Percentiles rank a stretch among this genome's conserved stretches.
These are phyloP conservation scores for Leptinotarsa rubiginosa DNA, from an alignment of 2,888 invertebrate species.

Conservation along the genomic window DNA sequence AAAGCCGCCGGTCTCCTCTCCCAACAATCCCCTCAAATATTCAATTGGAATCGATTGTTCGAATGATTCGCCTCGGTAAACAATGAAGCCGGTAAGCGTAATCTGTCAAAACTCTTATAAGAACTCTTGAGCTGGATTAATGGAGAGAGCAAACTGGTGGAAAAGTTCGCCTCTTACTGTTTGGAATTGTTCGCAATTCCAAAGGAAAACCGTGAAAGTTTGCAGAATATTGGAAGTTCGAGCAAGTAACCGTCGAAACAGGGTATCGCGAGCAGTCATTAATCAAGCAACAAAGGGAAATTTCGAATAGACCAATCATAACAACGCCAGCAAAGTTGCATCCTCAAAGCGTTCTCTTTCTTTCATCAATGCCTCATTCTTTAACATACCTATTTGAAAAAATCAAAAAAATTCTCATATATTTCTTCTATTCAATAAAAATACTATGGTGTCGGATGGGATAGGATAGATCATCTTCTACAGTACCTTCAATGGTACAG, in stretches of 20 bases:
- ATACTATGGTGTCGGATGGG: too few relatives aligned
- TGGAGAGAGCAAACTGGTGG: slow-evolving; percentile 15
- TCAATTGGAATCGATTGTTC: slow-evolving; percentile 1
- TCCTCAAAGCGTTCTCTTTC: too few relatives aligned
- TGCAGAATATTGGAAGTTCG: background rate
- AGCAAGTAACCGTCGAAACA: background rate
- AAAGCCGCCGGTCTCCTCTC: background rate
- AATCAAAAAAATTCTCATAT: too few relatives aligned
- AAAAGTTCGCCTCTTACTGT: slow-evolving; percentile 3
- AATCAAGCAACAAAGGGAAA: background rate
- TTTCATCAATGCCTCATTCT: too few relatives aligned
- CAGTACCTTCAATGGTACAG: too few relatives aligned
- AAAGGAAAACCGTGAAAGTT: slow-evolving; percentile 14
- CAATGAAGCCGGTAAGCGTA: background rate
- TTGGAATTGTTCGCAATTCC: background rate
- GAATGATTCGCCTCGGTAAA: slow-evolving; percentile 4
- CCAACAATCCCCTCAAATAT: background rate
- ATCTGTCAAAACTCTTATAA: slow-evolving; percentile 11
- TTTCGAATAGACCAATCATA: background rate
- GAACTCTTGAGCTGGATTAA: background rate
- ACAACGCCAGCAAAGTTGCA: background rate
- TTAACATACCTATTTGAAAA: too few relatives aligned
- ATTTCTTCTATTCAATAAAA: too few relatives aligned
- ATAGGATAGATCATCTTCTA: too few relatives aligned
- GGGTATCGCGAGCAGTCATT: background rate